Base-by-base conservation (phyloP, 1,140 invertebrate genomes). In the Drosophila micromelanica region DNA sequence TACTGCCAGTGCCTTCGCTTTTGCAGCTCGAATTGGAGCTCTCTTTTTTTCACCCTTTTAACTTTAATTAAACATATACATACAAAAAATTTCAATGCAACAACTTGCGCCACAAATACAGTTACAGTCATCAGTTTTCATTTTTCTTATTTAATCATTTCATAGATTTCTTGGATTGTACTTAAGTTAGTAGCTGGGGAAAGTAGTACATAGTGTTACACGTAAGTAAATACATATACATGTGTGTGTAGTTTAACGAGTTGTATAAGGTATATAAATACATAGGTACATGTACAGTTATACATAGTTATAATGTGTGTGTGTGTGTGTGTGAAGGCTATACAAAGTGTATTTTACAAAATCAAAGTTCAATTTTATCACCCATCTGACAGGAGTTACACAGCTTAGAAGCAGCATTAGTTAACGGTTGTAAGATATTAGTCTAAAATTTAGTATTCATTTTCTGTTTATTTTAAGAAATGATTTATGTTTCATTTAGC, bases 381-480 rank as follows among this genome's bases (percentile, higher is more conserved):
- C 90, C 90, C 90, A 91, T 89, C 90, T 91, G 90, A 91, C 90
- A 91, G 84, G 90, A 91, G 90, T 91, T 91, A 90, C 71, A 85
- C 68, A 85, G 85, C 80, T 90, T 75, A 73, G 70, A 62, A 86
- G 76, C 80, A 76, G 64, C 61, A 76, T 73, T 55, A 70, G 27
- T 67, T 35, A 64, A 46, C 42, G 62, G 51, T 40, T 46, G 23
- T 64, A 32, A 27, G 13, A n/a, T 20, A 45, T 49, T 27, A 46
- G 59, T 61, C 52, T 56, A 40, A 38, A 56, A 37, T 12, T 15
- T 57, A 23, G 37, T 42, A 38, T 61, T 48, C 11, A 51, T 56
- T 67, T 67, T 73, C 37, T 57, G 45, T 35, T 69, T 45, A 49
- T 13, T 62, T 73, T 11, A 40, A 12, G 13, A 40, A 42, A 56